Percentiles rank a stretch among this genome's conserved stretches.
These are phyloP conservation scores for Pholis gunnellus DNA, from an alignment of 2,113 vertebrate species.

Conservation along the genomic window DNA sequence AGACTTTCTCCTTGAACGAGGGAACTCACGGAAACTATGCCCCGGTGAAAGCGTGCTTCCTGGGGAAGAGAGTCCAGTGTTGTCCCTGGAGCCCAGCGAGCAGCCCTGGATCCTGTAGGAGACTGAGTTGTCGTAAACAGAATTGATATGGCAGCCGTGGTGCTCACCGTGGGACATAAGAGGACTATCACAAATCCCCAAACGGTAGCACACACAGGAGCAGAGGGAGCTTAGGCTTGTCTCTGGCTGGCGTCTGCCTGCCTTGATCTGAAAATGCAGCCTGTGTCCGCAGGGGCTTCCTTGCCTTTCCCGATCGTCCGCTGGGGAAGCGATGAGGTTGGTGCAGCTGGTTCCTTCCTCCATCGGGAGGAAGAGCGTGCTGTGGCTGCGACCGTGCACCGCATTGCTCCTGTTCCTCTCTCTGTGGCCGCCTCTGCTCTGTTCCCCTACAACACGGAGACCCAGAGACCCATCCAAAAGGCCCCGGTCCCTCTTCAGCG, in stretches of 20 bases:
- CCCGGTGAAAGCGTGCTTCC: constrained; percentile 86
- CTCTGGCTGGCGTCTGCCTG: constrained; percentile 49
- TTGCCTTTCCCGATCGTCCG: constrained; percentile 77
- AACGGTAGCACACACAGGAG: constrained; percentile 88
- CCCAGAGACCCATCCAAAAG: constrained; percentile 80
- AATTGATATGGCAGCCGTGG: constrained; percentile 85
- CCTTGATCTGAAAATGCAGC: constrained; percentile 63
- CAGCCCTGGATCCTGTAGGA: constrained; percentile 87
- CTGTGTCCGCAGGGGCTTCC: constrained; percentile 62
- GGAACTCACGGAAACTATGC: constrained; percentile 78
- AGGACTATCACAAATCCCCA: constrained; percentile 84
- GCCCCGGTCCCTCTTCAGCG: constrained; percentile 81
- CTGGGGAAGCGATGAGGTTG: constrained; percentile 89
- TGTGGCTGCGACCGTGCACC: constrained; percentile 80
- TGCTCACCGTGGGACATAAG: constrained; percentile 78
- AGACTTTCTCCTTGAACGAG: constrained; percentile 87
- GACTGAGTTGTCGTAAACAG: constrained; percentile 89
- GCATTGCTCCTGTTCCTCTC: constrained; percentile 55
- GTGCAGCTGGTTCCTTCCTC: constrained; percentile 91
- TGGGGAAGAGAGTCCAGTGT: constrained; percentile 88
- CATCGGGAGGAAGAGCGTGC: constrained; percentile 86
- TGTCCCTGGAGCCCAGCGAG: constrained; percentile 85
- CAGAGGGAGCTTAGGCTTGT: constrained; percentile 85
- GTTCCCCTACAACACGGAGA: constrained; percentile 46
- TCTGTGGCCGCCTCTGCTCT: constrained; percentile 39